phyloP scores from a whole-genome alignment of 1,140 invertebrate species.

The Saccostrea echinata region DNA sequence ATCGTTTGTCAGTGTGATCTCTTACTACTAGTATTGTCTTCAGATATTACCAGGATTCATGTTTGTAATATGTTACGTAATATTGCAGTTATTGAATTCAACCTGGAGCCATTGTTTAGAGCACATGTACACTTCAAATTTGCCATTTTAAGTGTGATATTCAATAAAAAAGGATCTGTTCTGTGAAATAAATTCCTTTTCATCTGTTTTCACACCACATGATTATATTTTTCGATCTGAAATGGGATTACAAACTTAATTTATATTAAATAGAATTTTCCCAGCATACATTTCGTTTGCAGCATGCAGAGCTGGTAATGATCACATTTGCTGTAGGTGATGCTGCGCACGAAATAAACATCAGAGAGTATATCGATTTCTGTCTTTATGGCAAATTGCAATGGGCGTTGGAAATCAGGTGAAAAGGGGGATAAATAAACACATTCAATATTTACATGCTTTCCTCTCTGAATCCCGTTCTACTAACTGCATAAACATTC shows the following conservation, averaged over 20 bases:
- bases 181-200: too few relatives aligned
- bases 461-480: neutral
- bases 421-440: neutral
- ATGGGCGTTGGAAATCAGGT: neutral
- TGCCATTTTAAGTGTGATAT: too few relatives aligned
- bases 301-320: neutral
- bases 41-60: too few relatives aligned
- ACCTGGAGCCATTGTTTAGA: too few relatives aligned
- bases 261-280: neutral
- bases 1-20: too few relatives aligned
- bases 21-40: too few relatives aligned
- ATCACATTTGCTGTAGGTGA: neutral
- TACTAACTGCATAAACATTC: neutral
- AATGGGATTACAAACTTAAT: neutral
- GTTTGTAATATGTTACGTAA: too few relatives aligned
- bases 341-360: neutral
- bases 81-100: too few relatives aligned
- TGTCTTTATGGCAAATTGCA: neutral
- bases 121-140: too few relatives aligned
- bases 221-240: too few relatives aligned
- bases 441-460: neutral
- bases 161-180: too few relatives aligned
- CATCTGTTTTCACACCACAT: too few relatives aligned
- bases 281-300: neutral
- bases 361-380: neutral